Evolutionary conservation across 2,113 vertebrate genomes (phyloP).

Genomic region (Nipponia nippon): DNA sequence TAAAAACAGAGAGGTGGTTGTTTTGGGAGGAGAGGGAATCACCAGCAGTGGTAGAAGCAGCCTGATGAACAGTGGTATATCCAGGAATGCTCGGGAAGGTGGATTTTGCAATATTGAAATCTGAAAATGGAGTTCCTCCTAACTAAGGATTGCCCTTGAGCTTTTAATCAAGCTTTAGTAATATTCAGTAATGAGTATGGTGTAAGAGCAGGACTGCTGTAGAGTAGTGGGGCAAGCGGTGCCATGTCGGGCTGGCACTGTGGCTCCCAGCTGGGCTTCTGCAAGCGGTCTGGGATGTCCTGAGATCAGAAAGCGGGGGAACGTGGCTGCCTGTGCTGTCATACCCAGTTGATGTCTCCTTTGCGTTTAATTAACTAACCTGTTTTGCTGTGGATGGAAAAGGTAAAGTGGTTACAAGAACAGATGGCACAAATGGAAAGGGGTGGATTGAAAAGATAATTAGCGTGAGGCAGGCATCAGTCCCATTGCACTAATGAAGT

Average conservation of each 20-base stretch:
- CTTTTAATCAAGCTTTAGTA: background rate
- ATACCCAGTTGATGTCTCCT: background rate
- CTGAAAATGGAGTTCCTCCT: background rate
- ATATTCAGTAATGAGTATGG: background rate
- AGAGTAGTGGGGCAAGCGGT: accelerated
- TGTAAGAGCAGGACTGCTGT: background rate
- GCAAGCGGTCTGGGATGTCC: accelerated
- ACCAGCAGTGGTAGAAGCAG: background rate
- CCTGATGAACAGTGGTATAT: accelerated
- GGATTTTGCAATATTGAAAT: background rate
- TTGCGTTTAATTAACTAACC: background rate
- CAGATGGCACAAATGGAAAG: background rate
- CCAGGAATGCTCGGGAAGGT: background rate
- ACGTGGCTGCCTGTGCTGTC: background rate
- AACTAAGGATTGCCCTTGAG: background rate
- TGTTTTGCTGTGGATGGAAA: background rate
- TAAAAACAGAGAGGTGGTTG: background rate
- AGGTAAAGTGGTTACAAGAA: background rate
- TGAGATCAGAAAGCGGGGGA: background rate
- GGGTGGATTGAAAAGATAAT: background rate
- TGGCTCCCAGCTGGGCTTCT: background rate
- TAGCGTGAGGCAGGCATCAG: background rate
- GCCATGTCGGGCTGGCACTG: accelerated
- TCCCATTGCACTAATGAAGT: background rate
- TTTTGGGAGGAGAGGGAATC: background rate